phyloP scores from a whole-genome alignment of 64 coral and sea anemone genomes.

The Stylophora pistillata region DNA sequence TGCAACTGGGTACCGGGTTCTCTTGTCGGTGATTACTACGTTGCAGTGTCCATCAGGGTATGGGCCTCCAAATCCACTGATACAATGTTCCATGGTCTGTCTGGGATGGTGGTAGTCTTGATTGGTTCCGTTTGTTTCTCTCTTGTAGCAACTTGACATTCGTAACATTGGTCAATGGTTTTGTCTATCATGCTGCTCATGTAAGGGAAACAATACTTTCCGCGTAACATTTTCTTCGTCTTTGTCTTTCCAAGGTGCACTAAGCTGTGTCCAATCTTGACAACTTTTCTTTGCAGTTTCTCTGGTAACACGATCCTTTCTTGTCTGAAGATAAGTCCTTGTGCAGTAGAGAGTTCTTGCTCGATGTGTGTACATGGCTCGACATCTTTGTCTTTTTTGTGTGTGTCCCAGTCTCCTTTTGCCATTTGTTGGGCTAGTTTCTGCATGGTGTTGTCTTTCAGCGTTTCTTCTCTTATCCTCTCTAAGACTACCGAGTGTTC shows the following conservation, averaged over 20 bases:
- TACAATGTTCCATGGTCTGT: conserved; percentile 61
- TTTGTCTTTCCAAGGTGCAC: conserved; percentile 50
- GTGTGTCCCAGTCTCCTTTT: conserved; percentile 14
- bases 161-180: conserved; percentile 41
- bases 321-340: conserved; percentile 42
- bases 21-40: conserved; percentile 45
- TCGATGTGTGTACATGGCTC: conserved; percentile 45
- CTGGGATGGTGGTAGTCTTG: conserved; percentile 43
- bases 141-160: conserved; percentile 41
- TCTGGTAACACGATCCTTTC: conserved; percentile 58
- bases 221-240: conserved; percentile 19
- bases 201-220: conserved; percentile 50
- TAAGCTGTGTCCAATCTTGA: conserved; percentile 32
- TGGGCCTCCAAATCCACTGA: conserved; percentile 53
- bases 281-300: conserved; percentile 25
- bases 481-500: conserved; percentile 45
- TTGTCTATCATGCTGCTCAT: conserved; percentile 43
- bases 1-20: conserved; percentile 58
- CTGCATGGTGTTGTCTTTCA: background rate
- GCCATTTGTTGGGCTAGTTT: background rate
- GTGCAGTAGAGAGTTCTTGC: conserved; percentile 41
- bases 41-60: conserved; percentile 71
- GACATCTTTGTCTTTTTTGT: background rate
- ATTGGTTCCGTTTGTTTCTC: conserved; percentile 52
- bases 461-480: conserved; percentile 39